Conservation (phyloP, 2,113 vertebrate genomes). For the Tyto alba region DNA sequence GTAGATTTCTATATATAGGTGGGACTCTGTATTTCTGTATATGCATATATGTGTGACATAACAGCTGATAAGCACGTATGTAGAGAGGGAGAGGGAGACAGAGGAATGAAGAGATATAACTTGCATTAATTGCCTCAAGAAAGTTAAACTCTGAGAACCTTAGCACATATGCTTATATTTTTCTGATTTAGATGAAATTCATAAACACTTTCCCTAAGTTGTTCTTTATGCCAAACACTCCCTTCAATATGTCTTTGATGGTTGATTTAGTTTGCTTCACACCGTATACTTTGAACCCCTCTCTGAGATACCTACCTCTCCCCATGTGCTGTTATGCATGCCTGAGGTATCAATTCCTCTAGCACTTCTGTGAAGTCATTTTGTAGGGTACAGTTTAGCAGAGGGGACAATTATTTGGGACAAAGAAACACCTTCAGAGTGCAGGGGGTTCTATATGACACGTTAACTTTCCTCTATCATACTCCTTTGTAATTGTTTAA, state of each 20-base stretch:
- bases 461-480: background rate
- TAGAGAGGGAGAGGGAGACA: background rate
- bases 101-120: background rate
- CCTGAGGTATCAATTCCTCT: background rate
- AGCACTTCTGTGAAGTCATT: background rate
- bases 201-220: background rate
- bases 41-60: background rate
- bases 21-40: background rate
- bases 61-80: background rate
- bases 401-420: background rate
- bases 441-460: background rate
- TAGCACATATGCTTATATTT: background rate
- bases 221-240: background rate
- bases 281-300: background rate
- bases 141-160: background rate
- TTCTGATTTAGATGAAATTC: background rate
- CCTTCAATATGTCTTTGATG: background rate
- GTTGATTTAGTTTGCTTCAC: background rate
- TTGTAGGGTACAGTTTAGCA: background rate
- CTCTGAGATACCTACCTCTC: rapidly evolving
- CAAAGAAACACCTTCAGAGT: background rate
- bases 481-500: background rate
- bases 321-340: background rate
- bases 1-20: background rate
- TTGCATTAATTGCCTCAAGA: background rate